phyloP scores from a whole-genome alignment of 2,113 vertebrate species.

The Ceyx melanurus region DNA sequence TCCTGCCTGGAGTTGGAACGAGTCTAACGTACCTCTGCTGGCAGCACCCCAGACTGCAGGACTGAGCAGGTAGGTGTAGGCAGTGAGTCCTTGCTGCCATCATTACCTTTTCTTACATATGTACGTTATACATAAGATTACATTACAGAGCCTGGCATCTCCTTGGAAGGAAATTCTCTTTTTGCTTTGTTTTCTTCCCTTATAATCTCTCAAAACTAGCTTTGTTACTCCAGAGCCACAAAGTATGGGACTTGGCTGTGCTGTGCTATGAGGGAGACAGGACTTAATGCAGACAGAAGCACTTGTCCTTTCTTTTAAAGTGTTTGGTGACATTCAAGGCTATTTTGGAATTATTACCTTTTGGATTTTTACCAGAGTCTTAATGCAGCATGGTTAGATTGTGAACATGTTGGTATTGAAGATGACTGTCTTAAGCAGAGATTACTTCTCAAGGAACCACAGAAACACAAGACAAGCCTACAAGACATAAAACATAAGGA shows the following conservation, averaged over 20 bases:
- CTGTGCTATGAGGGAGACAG: not conserved
- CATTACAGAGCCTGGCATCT: not conserved
- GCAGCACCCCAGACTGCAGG: not conserved
- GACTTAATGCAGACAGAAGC: not conserved
- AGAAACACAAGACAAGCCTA: not conserved
- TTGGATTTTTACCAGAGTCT: not conserved
- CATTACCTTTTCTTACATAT: not conserved
- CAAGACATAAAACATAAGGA: not conserved
- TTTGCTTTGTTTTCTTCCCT: not conserved
- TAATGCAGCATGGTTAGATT: not conserved
- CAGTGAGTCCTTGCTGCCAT: not conserved
- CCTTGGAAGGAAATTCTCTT: not conserved
- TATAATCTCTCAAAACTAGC: not conserved
- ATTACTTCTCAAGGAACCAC: not conserved
- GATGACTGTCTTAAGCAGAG: not conserved
- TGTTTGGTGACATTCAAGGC: not conserved
- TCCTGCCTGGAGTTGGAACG: not conserved
- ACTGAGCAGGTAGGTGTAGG: not conserved
- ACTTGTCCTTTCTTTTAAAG: not conserved
- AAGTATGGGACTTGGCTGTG: not conserved
- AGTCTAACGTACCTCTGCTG: not conserved
- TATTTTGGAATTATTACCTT: not conserved
- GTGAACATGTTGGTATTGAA: not conserved
- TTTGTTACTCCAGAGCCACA: not conserved
- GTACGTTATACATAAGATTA: not conserved